A percentile compares a stretch with the other conserved stretches of the same genome.
phyloP scores from a whole-genome alignment of 2,797 vertebrate genomes.

The Chelmon rostratus region DNA sequence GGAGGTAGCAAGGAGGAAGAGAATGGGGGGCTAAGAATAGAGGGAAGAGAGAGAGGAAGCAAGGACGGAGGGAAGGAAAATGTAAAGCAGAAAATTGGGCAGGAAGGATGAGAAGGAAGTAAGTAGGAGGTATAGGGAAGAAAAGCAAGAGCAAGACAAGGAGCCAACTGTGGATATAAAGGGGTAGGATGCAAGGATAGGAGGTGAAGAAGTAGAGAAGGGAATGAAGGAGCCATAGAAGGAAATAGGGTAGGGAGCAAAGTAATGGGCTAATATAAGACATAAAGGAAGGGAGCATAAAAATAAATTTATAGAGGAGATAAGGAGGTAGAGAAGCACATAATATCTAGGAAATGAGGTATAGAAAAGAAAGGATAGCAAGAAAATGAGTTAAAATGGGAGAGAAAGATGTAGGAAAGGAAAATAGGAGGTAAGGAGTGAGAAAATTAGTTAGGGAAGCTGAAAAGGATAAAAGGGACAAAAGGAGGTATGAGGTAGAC shows the following conservation, averaged over 20 bases:
- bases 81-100: accelerated
- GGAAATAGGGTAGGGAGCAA: too few relatives aligned
- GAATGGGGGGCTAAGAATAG: too few relatives aligned
- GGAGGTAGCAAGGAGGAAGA: too few relatives aligned
- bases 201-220: neutral
- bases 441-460: neutral
- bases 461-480: too few relatives aligned
- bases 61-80: too few relatives aligned
- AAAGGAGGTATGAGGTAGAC: too few relatives aligned
- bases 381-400: neutral
- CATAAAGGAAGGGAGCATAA: neutral
- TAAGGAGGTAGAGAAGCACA: neutral
- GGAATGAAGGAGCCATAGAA: too few relatives aligned
- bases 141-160: neutral
- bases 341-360: neutral
- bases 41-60: neutral
- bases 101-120: neutral
- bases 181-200: neutral
- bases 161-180: neutral
- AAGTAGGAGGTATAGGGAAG: neutral
- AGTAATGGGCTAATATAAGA: too few relatives aligned
- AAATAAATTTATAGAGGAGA: neutral
- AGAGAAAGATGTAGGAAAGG: neutral
- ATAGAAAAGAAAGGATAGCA: neutral
- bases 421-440: neutral